phyloP scores from a whole-genome alignment of 2,888 invertebrate species.

The Thymelicus lineola region DNA sequence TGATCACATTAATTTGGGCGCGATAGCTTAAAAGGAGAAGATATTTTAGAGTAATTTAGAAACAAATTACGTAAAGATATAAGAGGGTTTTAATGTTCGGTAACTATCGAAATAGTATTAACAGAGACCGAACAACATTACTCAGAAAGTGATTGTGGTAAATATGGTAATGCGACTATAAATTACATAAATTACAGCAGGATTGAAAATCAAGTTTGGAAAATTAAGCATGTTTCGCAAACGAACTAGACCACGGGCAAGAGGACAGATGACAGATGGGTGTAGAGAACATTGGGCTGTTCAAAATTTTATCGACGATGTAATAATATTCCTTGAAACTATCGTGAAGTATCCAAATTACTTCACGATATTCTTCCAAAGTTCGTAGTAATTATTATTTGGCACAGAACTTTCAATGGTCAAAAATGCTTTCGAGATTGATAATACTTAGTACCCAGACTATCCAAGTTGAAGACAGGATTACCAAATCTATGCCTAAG shows the following conservation, averaged over 20 bases:
- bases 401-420: too few species aligned
- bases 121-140: conserved; percentile 52
- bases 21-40: conserved; percentile 15
- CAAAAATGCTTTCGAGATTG: too few species aligned
- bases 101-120: conserved; percentile 45
- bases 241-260: background rate
- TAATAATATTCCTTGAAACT: background rate
- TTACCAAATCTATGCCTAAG: too few species aligned
- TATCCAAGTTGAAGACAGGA: too few species aligned
- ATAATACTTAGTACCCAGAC: too few species aligned
- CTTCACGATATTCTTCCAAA: too few species aligned
- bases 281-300: background rate
- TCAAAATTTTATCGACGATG: background rate
- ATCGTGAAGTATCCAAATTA: too few species aligned
- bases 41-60: conserved; percentile 3
- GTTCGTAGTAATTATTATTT: too few species aligned
- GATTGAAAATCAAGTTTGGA: conserved; percentile 5
- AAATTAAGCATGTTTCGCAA: background rate
- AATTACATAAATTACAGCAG: background rate
- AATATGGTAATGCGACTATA: background rate
- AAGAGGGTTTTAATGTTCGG: conserved; percentile 40
- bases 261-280: background rate
- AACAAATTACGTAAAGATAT: background rate
- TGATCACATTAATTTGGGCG: conserved; percentile 19
- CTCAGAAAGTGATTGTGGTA: background rate